Percentiles rank a stretch among this genome's conserved stretches.
These are phyloP conservation scores for Archivesica marissinica DNA, from an alignment of 1,140 invertebrate genomes.

Conservation along the genomic window DNA sequence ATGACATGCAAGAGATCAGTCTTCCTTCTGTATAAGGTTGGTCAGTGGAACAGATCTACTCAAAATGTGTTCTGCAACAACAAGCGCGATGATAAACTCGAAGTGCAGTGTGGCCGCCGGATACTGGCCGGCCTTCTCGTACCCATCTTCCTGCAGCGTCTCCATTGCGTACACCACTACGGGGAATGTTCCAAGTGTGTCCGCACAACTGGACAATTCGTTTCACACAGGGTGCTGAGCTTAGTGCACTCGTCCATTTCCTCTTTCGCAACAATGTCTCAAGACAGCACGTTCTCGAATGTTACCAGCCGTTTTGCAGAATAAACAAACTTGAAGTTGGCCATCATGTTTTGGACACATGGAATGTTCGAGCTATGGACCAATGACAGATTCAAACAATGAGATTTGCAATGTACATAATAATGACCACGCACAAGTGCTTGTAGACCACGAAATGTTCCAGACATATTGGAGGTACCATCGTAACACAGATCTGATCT, in stretches of 20 bases:
- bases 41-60: conserved; percentile 8
- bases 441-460: conserved; percentile 14
- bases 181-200: conserved; percentile 27
- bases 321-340: conserved; percentile 30
- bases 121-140: conserved; percentile 26
- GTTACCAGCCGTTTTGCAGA: conserved; percentile 24
- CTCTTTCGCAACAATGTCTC: neutral
- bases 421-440: conserved; percentile 17
- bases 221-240: conserved; percentile 15
- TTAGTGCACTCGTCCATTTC: conserved; percentile 21
- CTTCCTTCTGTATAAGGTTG: conserved; percentile 26
- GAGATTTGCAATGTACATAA: conserved; percentile 27
- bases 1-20: conserved; percentile 28
- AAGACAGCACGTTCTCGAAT: conserved; percentile 19
- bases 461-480: conserved; percentile 6
- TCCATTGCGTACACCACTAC: conserved; percentile 20
- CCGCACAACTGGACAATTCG: conserved; percentile 32
- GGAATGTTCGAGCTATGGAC: conserved; percentile 32
- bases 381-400: conserved; percentile 28
- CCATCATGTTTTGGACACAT: conserved; percentile 25
- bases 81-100: conserved; percentile 16
- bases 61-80: conserved; percentile 16
- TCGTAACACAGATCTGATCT: conserved; percentile 6
- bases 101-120: conserved; percentile 10
- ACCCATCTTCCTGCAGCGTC: conserved; percentile 22